Base-by-base conservation (phyloP, 2,888 invertebrate genomes). In the Drosophila nr. medialis region DNA sequence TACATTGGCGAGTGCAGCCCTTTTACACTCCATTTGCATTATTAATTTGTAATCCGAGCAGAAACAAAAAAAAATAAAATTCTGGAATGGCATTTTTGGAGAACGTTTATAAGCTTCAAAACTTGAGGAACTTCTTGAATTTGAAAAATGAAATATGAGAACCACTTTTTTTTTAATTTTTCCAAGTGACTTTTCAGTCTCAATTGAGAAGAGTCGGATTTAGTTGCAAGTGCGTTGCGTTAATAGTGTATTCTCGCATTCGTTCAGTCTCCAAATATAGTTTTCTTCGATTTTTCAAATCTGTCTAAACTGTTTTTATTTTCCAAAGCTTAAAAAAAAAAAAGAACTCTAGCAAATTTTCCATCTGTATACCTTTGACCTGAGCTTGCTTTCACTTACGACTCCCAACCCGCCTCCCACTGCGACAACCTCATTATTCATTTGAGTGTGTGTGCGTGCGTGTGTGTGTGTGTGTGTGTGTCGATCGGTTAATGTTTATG, bases 401-500 rank as follows among this genome's bases (percentile, higher is more conserved):
- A 50, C 18, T 11, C 15, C 21, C n/a, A 2, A 4, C 2, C 11
- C n/a, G 15, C 7, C 29, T 13, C 7, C 36, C 21, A 27, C 42
- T 27, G 45, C n/a, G 13, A 18, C 18, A 21, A 32, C 27, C 54
- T 61, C 72, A 49, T 80, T 66, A 77, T 72, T 75, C 80, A 80
- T 68, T 72, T 80, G 61, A 51, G 64, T 42, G 5, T 40, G 40
- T n/a, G 36, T 18, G 36, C 2, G 49, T 30, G 50, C n/a, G n/a
- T 59, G 59, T 75, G 77, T 6, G 30, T 6, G 15, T 51, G 32
- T 51, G 50, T 53, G 51, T 62, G 58, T 72, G 54, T 78, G 77
- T 76, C 81, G 78, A 78, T 78, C 78, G 63, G 72, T 78, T 79
- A 51, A 79, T 77, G 77, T 74, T 74, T 65, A 65, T 81, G 73